Percentiles rank a stretch among this genome's conserved stretches.
Conservation (phyloP, 2,797 vertebrate genomes). For the Diceros bicornis region DNA sequence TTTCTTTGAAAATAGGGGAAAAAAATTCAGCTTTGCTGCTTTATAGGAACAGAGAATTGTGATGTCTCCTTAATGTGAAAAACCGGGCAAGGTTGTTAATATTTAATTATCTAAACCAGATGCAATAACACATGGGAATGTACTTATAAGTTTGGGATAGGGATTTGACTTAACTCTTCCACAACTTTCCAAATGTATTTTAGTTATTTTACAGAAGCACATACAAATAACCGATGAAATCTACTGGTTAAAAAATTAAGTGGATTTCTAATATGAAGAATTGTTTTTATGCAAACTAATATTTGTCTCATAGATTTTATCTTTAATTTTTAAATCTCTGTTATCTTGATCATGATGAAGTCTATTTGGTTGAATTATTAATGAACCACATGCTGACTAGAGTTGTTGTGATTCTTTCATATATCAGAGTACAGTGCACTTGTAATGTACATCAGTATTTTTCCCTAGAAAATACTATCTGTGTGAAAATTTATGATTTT, state of each 20-base stretch:
- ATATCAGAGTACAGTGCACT: background rate
- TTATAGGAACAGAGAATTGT: background rate
- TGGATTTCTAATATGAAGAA: slow-evolving; percentile 65
- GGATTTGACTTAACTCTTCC: background rate
- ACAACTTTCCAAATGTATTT: slow-evolving; percentile 22
- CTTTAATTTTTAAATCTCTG: slow-evolving; percentile 58
- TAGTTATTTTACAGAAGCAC: background rate
- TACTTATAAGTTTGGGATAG: background rate
- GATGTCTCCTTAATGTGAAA: background rate
- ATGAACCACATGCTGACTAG: slow-evolving; percentile 69
- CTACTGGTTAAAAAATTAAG: slow-evolving; percentile 63
- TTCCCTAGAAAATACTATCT: slow-evolving; percentile 26
- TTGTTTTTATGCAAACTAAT: slow-evolving; percentile 57
- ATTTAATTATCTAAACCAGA: slow-evolving; percentile 61
- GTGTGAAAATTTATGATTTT: background rate
- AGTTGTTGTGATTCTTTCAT: slow-evolving; percentile 70
- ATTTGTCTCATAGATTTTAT: slow-evolving; percentile 58
- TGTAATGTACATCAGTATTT: slow-evolving; percentile 68
- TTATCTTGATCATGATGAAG: slow-evolving; percentile 72
- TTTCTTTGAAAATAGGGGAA: slow-evolving; percentile 59
- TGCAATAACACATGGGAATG: background rate
- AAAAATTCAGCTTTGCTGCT: slow-evolving; percentile 66
- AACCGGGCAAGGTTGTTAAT: background rate
- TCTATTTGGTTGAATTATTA: slow-evolving; percentile 81
- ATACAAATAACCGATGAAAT: slow-evolving; percentile 70